Conservation (phyloP, 2,113 vertebrate species). For the Aspidoscelis tigris region DNA sequence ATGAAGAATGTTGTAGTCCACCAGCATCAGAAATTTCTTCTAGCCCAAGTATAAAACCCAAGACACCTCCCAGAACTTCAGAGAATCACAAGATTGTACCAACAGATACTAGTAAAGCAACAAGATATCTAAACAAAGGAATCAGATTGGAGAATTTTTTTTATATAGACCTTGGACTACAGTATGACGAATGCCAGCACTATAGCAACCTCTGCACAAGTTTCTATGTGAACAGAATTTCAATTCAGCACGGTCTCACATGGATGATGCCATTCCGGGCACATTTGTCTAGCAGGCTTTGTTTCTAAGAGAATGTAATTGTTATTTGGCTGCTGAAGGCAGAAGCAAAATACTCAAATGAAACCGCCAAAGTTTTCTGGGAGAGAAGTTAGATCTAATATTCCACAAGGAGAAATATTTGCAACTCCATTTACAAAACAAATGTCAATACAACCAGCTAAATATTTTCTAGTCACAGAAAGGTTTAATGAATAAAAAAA, state of each 20-base stretch:
- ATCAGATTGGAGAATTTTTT: conserved; percentile 21
- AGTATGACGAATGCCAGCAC: conserved; percentile 17
- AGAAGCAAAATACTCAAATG: conserved; percentile 39
- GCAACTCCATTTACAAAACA: conserved; percentile 43
- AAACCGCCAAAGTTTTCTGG: conserved; percentile 47
- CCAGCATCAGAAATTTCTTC: neutral
- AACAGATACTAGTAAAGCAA: conserved; percentile 39
- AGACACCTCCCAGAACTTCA: neutral
- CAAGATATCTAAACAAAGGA: conserved; percentile 23
- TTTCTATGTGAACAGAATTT: conserved; percentile 31
- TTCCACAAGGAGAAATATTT: neutral
- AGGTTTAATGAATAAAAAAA: conserved; percentile 65
- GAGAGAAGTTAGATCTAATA: conserved; percentile 18
- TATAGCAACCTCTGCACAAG: conserved; percentile 16
- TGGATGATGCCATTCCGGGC: conserved; percentile 6
- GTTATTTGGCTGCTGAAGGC: conserved; percentile 38
- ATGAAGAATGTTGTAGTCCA: neutral
- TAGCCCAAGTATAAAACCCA: neutral
- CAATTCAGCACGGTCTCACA: conserved; percentile 23
- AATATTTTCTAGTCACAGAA: conserved; percentile 50
- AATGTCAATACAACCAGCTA: neutral
- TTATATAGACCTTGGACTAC: conserved; percentile 37
- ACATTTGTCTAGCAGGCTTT: conserved; percentile 35
- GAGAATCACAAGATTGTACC: neutral
- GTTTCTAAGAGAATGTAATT: conserved; percentile 36